These are phyloP conservation scores for Archivesica marissinica DNA, from an alignment of 1,140 invertebrate species.

Conservation along the genomic window DNA sequence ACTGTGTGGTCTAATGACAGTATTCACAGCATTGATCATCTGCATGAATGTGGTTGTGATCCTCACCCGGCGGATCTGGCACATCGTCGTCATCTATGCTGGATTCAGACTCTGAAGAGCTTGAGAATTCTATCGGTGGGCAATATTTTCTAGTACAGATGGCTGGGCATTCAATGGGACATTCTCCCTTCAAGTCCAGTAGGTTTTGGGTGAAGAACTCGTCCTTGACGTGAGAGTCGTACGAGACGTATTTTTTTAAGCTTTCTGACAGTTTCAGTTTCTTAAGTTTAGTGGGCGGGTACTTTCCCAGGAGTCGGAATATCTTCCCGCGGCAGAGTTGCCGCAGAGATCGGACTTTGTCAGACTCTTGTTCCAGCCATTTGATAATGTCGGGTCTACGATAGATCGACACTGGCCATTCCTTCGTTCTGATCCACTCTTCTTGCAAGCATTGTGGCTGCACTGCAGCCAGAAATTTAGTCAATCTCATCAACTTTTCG, in stretches of 20 bases:
- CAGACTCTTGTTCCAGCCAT: slow-evolving; percentile 68
- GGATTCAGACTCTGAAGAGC: slow-evolving; percentile 68
- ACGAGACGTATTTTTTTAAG: slow-evolving; percentile 71
- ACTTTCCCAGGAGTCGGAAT: slow-evolving; percentile 70
- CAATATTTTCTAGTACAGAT: slow-evolving; percentile 70
- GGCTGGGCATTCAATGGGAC: slow-evolving; percentile 76
- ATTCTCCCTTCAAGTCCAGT: slow-evolving; percentile 67
- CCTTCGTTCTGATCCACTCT: slow-evolving; percentile 69
- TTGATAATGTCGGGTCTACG: slow-evolving; percentile 70
- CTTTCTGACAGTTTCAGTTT: slow-evolving; percentile 70
- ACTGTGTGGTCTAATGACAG: slow-evolving; percentile 41
- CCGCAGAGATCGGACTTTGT: slow-evolving; percentile 68
- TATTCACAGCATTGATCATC: slow-evolving; percentile 54
- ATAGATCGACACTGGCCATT: slow-evolving; percentile 78
- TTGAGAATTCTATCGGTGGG: slow-evolving; percentile 74
- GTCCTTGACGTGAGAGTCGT: slow-evolving; percentile 73
- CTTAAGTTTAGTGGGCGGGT: slow-evolving; percentile 67
- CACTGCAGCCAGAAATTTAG: slow-evolving; percentile 73
- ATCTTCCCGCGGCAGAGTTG: slow-evolving; percentile 72
- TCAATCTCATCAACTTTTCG: slow-evolving; percentile 72
- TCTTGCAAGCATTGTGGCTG: slow-evolving; percentile 76
- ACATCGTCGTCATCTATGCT: slow-evolving; percentile 59
- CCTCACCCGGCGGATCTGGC: neutral
- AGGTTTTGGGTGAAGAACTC: slow-evolving; percentile 69
- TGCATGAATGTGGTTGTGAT: neutral